A percentile compares a stretch with the other conserved stretches of the same genome.
phyloP scores from a whole-genome alignment of 2,797 vertebrate species.

The Intellagama lesueurii region DNA sequence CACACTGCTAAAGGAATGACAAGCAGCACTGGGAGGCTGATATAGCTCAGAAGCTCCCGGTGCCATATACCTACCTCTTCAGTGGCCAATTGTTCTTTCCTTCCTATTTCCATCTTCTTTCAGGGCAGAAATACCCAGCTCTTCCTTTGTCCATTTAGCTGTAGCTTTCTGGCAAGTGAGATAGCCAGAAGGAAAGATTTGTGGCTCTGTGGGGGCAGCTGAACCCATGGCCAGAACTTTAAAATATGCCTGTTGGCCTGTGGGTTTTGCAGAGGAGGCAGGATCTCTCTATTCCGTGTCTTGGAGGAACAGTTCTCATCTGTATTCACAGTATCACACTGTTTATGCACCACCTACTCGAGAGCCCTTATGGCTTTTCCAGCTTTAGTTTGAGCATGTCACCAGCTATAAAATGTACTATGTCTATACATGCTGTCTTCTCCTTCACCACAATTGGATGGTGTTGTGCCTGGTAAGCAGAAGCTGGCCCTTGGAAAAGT shows the following conservation, averaged over 20 bases:
- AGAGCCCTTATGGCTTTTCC: conserved; percentile 11
- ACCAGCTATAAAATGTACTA: not conserved
- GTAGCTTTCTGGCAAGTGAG: not conserved
- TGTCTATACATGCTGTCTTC: not conserved
- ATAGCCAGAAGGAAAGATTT: not conserved
- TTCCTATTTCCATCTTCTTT: not conserved
- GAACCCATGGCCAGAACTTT: not conserved
- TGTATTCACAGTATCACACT: conserved; percentile 23
- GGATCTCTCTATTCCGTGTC: not conserved
- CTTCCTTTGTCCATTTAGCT: not conserved
- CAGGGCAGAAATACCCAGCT: not conserved
- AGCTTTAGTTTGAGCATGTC: not conserved
- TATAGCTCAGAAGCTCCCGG: not conserved
- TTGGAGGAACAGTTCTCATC: conserved; percentile 21
- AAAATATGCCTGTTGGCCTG: not conserved
- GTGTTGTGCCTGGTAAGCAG: not conserved
- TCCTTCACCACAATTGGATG: not conserved
- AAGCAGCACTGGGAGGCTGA: not conserved
- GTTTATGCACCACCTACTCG: conserved; percentile 15
- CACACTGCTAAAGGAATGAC: not conserved
- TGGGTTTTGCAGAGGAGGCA: conserved; percentile 26
- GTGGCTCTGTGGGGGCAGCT: not conserved
- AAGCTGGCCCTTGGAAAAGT: not conserved
- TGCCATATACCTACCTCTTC: not conserved
- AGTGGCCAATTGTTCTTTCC: not conserved